Percentiles rank a stretch among this genome's conserved stretches.
These are phyloP conservation scores for Catharus fuscescens DNA, from an alignment of 2,113 vertebrate genomes.

Conservation along the genomic window DNA sequence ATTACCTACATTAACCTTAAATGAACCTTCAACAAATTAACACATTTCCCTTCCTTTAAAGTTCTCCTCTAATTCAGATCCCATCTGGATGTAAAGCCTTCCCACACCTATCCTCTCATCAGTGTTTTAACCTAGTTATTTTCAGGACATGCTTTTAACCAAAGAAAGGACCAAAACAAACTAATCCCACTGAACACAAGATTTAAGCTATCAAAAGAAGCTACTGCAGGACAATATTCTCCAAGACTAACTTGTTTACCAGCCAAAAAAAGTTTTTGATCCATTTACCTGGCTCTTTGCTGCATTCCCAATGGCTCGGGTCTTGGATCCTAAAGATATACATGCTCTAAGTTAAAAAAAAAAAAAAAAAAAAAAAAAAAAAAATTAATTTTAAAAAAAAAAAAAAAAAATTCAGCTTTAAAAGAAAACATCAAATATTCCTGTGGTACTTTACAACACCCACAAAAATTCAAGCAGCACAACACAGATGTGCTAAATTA, in stretches of 20 bases:
- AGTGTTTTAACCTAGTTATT: not conserved
- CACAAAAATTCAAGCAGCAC: not conserved
- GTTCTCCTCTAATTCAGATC: not conserved
- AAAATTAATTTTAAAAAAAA: not conserved
- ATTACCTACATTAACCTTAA: not conserved
- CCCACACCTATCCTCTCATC: not conserved
- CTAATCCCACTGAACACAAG: not conserved
- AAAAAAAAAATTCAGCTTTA: not conserved
- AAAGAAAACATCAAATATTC: not conserved
- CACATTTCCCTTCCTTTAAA: not conserved
- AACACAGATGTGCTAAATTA: not conserved
- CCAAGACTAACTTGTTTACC: not conserved
- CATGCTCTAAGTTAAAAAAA: constrained; percentile 81
- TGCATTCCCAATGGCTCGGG: constrained; percentile 92
- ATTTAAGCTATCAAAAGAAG: not conserved
- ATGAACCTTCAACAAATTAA: not conserved
- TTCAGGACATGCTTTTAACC: not conserved
- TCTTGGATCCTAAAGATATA: constrained; percentile 92
- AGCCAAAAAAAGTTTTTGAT: not conserved
- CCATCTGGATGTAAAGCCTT: not conserved
- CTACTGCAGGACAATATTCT: not conserved
- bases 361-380: not conserved
- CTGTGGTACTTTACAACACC: not conserved
- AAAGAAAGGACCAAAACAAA: not conserved
- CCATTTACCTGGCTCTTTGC: constrained; percentile 92